Evolutionary conservation across 1,140 invertebrate genomes (phyloP).

Genomic region (Steinernema feltiae): DNA sequence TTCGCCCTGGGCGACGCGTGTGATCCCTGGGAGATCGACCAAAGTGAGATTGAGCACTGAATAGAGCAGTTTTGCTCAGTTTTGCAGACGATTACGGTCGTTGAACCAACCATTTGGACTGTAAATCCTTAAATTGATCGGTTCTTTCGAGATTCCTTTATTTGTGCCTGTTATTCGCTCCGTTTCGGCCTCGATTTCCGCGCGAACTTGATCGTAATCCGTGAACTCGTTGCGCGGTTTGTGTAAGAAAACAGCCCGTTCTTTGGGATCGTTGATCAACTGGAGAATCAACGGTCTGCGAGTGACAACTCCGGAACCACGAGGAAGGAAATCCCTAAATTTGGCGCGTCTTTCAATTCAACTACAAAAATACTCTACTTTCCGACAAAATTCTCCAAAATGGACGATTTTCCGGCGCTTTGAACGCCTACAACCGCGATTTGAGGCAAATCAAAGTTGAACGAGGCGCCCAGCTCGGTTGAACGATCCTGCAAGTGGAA

Average conservation of each 20-base stretch:
- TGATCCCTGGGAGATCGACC: slow-evolving; percentile 66
- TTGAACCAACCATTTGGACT: slow-evolving; percentile 74
- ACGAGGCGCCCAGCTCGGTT: not conserved
- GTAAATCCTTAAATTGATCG: slow-evolving; percentile 87
- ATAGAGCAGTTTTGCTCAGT: not conserved
- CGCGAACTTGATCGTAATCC: slow-evolving; percentile 80
- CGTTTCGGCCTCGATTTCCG: slow-evolving; percentile 83
- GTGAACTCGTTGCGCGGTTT: slow-evolving; percentile 80
- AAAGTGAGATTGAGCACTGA: slow-evolving; percentile 72
- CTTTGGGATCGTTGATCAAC: slow-evolving; percentile 65
- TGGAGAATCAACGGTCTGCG: slow-evolving; percentile 83
- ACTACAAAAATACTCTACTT: slow-evolving; percentile 58
- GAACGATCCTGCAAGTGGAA: not conserved
- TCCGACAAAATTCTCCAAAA: slow-evolving; percentile 90
- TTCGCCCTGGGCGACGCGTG: not conserved
- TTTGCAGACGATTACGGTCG: not conserved
- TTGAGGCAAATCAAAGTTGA: too few species aligned
- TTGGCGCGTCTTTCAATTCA: not conserved
- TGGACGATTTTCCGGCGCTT: slow-evolving; percentile 85
- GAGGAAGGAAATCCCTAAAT: slow-evolving; percentile 76
- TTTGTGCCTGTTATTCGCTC: slow-evolving; percentile 82
- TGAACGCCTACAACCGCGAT: not conserved
- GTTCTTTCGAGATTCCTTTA: slow-evolving; percentile 79
- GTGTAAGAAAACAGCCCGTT: slow-evolving; percentile 92
- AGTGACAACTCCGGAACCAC: slow-evolving; percentile 91